Evolutionary conservation across 2,113 vertebrate genomes (phyloP).

Genomic region (Serilophus lunatus): DNA sequence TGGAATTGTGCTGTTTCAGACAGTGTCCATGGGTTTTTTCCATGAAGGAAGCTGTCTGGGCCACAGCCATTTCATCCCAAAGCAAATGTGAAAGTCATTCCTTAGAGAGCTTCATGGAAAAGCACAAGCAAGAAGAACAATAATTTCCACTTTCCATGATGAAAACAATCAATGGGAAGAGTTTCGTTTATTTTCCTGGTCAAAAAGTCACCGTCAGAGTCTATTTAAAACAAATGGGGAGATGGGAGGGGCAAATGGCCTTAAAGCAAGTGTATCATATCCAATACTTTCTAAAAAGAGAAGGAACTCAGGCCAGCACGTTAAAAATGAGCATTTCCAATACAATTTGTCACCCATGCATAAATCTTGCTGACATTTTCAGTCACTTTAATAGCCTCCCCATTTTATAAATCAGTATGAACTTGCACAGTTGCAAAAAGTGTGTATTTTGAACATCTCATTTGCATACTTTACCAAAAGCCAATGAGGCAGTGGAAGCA

Average conservation of each 20-base stretch:
- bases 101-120: background rate
- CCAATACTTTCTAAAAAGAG: constrained; percentile 55
- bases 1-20: background rate
- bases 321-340: constrained; percentile 87
- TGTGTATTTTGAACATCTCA: constrained; percentile 99
- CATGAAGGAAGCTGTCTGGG: background rate
- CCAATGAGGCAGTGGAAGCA: constrained; percentile 99
- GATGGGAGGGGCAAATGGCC: constrained; percentile 56
- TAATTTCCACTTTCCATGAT: constrained; percentile 32
- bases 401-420: constrained; percentile 98
- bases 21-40: background rate
- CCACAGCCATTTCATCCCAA: background rate
- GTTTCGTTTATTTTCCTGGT: constrained; percentile 78
- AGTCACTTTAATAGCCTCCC: constrained; percentile 96
- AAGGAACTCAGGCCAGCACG: constrained; percentile 65
- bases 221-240: constrained; percentile 64
- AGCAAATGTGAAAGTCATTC: background rate
- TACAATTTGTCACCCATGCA: constrained; percentile 99
- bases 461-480: constrained; percentile 99
- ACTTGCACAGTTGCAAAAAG: constrained; percentile 98
- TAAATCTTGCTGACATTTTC: constrained; percentile 99
- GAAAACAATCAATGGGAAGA: constrained; percentile 64
- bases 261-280: constrained; percentile 69
- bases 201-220: constrained; percentile 72
- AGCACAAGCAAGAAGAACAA: constrained; percentile 9